These are phyloP conservation scores for Oreochromis aureus DNA, from an alignment of 2,113 vertebrate genomes.

Conservation along the genomic window DNA sequence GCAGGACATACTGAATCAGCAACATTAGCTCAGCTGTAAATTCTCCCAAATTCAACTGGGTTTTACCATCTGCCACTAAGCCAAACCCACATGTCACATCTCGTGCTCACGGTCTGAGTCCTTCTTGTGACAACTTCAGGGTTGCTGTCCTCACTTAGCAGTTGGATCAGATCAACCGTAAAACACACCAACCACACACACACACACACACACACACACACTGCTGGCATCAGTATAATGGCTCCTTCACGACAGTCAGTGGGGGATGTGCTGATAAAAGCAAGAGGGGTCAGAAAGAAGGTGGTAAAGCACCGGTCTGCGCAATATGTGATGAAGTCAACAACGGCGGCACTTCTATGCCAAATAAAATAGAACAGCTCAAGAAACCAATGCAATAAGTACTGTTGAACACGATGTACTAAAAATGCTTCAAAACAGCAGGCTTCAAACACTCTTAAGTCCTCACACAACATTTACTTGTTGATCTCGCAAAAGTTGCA, in stretches of 20 bases:
- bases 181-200: background rate
- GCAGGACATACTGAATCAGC: background rate
- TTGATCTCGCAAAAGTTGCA: background rate
- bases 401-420: background rate
- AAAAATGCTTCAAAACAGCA: background rate
- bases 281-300: background rate
- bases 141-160: slow-evolving; percentile 13
- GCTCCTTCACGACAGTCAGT: slow-evolving; percentile 1
- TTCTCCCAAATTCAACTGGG: slow-evolving; percentile 9
- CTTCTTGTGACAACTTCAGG: slow-evolving; percentile 19
- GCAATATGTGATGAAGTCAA: background rate
- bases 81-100: slow-evolving; percentile 24
- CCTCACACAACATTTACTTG: background rate
- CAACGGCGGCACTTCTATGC: background rate
- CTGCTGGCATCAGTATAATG: background rate
- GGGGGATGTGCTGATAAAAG: background rate
- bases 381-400: background rate
- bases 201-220: background rate
- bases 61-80: slow-evolving; percentile 27
- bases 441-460: background rate
- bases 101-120: background rate
- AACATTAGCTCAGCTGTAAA: background rate
- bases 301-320: background rate
- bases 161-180: background rate
- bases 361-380: background rate